phyloP scores from a whole-genome alignment of 2,113 vertebrate genomes.

The Myiagra hebetior region DNA sequence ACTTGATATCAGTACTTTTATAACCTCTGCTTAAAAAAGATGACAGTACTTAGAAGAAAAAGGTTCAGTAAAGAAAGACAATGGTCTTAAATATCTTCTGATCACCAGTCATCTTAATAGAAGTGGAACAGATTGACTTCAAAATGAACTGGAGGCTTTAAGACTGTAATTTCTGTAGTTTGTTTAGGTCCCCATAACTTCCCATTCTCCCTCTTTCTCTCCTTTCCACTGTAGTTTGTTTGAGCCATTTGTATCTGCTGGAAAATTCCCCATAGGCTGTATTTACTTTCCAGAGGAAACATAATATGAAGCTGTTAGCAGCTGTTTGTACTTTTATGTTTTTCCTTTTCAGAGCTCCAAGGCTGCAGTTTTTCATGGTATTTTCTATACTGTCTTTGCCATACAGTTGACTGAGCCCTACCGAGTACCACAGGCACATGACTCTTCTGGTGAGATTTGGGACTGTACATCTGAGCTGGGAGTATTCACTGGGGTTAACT shows the following conservation, averaged over 20 bases:
- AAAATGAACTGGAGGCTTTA: not conserved
- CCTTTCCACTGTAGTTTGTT: not conserved
- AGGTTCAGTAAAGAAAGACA: not conserved
- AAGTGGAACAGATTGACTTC: not conserved
- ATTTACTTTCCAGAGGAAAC: not conserved
- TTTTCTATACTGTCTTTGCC: constrained; percentile 34
- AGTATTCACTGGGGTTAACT: constrained; percentile 22
- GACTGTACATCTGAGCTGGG: constrained; percentile 10
- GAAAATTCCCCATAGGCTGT: not conserved
- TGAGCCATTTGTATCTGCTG: not conserved
- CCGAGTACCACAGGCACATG: not conserved
- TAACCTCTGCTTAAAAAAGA: not conserved
- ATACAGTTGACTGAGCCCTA: not conserved
- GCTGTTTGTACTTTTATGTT: not conserved
- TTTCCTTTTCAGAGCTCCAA: not conserved
- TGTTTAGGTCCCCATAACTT: not conserved
- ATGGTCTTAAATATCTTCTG: not conserved
- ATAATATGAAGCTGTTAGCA: not conserved
- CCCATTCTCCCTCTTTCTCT: not conserved
- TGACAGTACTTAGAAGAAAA: not conserved
- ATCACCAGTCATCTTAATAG: not conserved
- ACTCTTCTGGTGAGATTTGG: not conserved
- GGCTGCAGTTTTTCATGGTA: not conserved
- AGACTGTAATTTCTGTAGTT: not conserved
- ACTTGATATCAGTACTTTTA: not conserved